phyloP scores from a whole-genome alignment of 2,888 invertebrate species.

The Globia sparganii region DNA sequence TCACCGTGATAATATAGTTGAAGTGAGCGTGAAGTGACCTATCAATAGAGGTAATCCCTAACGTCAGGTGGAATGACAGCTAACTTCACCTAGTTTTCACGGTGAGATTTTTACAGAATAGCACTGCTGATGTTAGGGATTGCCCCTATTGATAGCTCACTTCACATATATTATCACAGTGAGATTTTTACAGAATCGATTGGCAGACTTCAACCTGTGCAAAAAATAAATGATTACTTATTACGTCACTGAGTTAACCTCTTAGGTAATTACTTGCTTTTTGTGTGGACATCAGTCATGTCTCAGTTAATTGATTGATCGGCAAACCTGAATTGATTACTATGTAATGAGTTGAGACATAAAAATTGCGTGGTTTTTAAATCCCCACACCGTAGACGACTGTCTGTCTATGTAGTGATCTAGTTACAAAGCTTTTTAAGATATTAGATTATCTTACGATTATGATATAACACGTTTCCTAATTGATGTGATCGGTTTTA shows the following conservation, averaged over 20 bases:
- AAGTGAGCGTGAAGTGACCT: too few relatives aligned
- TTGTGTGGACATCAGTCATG: conserved; percentile 11
- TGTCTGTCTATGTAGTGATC: not conserved
- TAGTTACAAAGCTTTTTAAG: not conserved
- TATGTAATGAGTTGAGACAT: conserved; percentile 21
- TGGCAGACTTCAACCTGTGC: not conserved
- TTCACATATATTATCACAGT: too few relatives aligned
- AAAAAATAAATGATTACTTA: conserved; percentile 9
- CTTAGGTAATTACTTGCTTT: conserved; percentile 33
- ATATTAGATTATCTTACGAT: not conserved
- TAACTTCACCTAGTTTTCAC: too few relatives aligned
- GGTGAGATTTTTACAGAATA: too few relatives aligned
- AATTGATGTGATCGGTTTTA: conserved; percentile 21
- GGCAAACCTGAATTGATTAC: conserved; percentile 15
- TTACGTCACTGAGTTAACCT: conserved; percentile 19
- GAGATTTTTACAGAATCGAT: too few relatives aligned
- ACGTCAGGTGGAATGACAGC: too few relatives aligned
- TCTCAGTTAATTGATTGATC: conserved; percentile 32
- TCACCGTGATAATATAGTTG: too few relatives aligned
- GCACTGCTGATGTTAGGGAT: too few relatives aligned
- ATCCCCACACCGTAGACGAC: not conserved
- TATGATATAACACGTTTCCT: too few relatives aligned
- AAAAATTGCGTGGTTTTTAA: not conserved
- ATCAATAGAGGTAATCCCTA: too few relatives aligned
- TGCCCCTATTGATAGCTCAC: too few relatives aligned